These are phyloP conservation scores for Notodonta dromedarius DNA, from an alignment of 2,888 invertebrate genomes.

Conservation along the genomic window DNA sequence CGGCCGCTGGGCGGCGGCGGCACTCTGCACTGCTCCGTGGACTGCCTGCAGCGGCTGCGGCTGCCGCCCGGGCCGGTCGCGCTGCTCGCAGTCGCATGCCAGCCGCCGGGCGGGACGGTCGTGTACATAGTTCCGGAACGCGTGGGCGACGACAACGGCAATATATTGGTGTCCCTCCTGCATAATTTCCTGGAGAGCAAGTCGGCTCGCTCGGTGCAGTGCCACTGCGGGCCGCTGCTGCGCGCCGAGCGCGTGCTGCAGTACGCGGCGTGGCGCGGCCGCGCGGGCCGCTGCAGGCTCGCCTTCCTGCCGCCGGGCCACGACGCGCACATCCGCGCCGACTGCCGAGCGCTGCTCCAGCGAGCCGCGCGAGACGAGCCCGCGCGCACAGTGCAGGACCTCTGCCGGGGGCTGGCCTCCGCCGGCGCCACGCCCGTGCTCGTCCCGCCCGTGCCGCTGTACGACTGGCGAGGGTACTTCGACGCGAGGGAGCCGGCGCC, in stretches of 20 bases:
- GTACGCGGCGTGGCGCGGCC: constrained; percentile 1
- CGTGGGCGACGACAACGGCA: not conserved
- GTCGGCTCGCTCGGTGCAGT: not conserved
- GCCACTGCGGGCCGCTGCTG: constrained; percentile 3
- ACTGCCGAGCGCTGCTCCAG: not conserved
- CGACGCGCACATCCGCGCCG: not conserved
- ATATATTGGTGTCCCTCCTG: not conserved
- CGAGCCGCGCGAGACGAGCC: not conserved
- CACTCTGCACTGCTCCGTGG: not conserved
- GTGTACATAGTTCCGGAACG: not conserved
- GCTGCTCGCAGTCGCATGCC: not conserved
- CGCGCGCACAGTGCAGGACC: not conserved
- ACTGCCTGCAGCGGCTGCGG: not conserved
- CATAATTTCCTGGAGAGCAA: not conserved
- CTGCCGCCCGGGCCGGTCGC: not conserved
- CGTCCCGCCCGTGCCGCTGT: not conserved
- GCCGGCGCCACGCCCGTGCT: not conserved
- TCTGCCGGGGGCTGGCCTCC: not conserved
- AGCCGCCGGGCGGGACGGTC: not conserved
- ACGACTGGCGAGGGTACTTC: not conserved
- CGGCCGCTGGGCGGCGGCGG: not conserved
- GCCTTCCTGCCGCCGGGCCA: constrained; percentile 1
- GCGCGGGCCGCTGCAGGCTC: not conserved
- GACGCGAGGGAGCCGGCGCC: not conserved
- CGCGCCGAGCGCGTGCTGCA: constrained; percentile 1